phyloP scores from a whole-genome alignment of 64 coral and sea anemone genomes.

The Actinia tenebrosa region DNA sequence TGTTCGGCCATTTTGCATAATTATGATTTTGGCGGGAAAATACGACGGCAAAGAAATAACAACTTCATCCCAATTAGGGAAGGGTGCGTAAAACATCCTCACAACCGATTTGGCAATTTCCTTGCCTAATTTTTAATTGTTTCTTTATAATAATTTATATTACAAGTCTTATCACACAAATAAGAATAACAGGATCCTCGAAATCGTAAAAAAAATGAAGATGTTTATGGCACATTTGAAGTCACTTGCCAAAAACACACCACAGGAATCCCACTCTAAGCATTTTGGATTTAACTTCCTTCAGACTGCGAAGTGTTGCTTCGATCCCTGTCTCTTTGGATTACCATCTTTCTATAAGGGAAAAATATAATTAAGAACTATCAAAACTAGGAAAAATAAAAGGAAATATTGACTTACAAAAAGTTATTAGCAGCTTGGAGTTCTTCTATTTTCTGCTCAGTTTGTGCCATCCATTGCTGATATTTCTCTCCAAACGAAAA shows the following conservation, averaged over 20 bases:
- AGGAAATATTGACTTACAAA: constrained; percentile 15
- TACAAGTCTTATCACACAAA: too few species aligned
- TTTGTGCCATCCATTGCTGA: constrained; percentile 58
- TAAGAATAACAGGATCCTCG: too few species aligned
- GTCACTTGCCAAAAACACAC: too few species aligned
- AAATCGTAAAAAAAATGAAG: too few species aligned
- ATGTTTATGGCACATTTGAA: too few species aligned
- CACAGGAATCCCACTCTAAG: neutral
- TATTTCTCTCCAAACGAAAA: constrained; percentile 49
- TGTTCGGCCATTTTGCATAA: neutral
- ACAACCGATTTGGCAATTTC: too few species aligned
- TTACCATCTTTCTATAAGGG: neutral
- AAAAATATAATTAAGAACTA: neutral
- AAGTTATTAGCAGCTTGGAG: constrained; percentile 52
- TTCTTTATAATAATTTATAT: too few species aligned
- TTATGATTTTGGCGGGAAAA: constrained; percentile 27
- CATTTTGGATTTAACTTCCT: neutral
- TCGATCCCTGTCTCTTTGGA: neutral
- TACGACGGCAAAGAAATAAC: neutral
- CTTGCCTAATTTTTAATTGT: too few species aligned
- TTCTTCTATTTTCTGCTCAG: constrained; percentile 61
- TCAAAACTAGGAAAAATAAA: neutral
- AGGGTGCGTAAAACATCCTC: neutral
- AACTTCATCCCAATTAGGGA: neutral
- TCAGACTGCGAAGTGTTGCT: neutral